Conservation (phyloP, 2,797 vertebrate species). For the Tragelaphus eurycerus region DNA sequence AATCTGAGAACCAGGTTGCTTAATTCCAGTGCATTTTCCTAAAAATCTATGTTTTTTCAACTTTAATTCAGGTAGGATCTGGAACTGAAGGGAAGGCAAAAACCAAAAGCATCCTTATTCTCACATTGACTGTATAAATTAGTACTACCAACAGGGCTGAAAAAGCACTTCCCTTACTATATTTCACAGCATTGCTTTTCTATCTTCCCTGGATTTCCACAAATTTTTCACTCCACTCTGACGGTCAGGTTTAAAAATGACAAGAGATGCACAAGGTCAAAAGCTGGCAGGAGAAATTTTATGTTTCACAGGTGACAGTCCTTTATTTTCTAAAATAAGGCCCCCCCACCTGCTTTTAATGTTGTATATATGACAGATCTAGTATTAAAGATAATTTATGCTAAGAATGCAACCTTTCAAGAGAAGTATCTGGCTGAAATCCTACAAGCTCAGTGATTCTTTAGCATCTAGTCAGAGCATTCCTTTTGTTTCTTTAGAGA, state of each 20-base stretch:
- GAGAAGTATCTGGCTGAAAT: neutral
- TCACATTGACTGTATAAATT: neutral
- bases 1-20: neutral
- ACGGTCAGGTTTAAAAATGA: slow-evolving; percentile 43
- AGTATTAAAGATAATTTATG: neutral
- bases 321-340: slow-evolving; percentile 14
- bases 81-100: slow-evolving; percentile 54
- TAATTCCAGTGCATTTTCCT: neutral
- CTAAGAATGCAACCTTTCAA: slow-evolving; percentile 7
- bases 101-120: slow-evolving; percentile 48
- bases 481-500: slow-evolving; percentile 1
- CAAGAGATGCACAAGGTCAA: neutral
- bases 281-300: slow-evolving; percentile 17
- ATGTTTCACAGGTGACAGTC: neutral
- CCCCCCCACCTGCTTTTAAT: neutral
- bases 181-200: slow-evolving; percentile 42
- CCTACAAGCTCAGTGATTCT: neutral
- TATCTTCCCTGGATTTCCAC: slow-evolving; percentile 39
- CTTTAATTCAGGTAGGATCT: slow-evolving; percentile 46
- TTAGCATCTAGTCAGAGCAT: neutral
- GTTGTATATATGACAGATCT: slow-evolving; percentile 1
- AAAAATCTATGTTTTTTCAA: neutral
- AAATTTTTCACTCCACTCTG: slow-evolving; percentile 52
- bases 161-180: slow-evolving; percentile 12
- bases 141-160: neutral